Base-by-base conservation (phyloP, 30 jellyfish, hydroid and myxozoan species). In the Hydra vulgaris region DNA sequence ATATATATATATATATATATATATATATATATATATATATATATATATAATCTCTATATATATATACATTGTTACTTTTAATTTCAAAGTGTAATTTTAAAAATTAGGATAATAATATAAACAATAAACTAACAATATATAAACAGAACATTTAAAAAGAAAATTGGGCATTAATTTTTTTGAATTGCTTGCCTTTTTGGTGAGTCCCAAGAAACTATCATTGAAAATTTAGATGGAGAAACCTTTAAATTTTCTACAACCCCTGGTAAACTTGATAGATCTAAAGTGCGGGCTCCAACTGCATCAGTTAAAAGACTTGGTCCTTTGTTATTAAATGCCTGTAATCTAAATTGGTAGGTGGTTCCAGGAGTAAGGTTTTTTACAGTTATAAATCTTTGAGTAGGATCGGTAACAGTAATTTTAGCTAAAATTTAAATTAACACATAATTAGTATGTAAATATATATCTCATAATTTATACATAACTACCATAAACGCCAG, bases 281-380 rank as follows among this genome's bases (percentile, higher is more conserved):
- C 72, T 0, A 0, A 0, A 17, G 83, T 75, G 26, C 21, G 22
- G 24, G 83, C 83, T 15, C 26, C 25, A 25, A 75, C 83, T n/a
- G 26, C 67, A 75, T 75, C 85, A 0, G 96, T 77, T 77, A 87
- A 83, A 0, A 94, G 72, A 17, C 97, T 95, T 54, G 76, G 52
- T 18, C 95, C 95, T 17, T 81, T 12, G 18, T 81, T 69, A 54
- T 90, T 90, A 7, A 78, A 66, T 8, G 97, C 97, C 27, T 81
- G 96, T 24, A 90, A 77, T 40, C 88, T 77, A 78, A 82, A 53
- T 0, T 26, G 70, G 74, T 90, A 90, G 20, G 84, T 84, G 26
- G 97, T 86, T 55, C 72, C 75, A 0, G 95, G 95, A 78, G 23
- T 78, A 77, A 78, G 69, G 56, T 52, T 52, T 0, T 25, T 27